Conservation (phyloP, 2,113 vertebrate species). For the Ciconia boyciana region DNA sequence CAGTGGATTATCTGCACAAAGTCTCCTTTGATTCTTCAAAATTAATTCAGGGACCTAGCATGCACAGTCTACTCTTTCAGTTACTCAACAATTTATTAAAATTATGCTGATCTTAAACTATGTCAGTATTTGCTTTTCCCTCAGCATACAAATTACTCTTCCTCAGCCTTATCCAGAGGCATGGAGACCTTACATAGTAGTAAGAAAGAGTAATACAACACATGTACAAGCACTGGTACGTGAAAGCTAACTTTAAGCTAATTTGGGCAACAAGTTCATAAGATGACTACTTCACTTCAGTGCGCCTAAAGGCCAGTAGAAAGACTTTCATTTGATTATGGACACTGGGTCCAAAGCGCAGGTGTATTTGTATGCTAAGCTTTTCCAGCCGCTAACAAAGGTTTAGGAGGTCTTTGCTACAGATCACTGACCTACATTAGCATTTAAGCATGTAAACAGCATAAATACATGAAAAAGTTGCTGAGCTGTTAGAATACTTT, state of each 20-base stretch:
- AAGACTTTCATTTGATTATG: not conserved
- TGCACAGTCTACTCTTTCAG: not conserved
- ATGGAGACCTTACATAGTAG: not conserved
- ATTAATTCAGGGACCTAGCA: not conserved
- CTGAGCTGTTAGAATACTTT: not conserved
- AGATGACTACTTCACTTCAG: not conserved
- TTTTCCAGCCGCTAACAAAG: not conserved
- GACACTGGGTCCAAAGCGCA: not conserved
- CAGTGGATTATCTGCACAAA: not conserved
- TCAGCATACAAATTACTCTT: not conserved
- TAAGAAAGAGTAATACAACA: not conserved
- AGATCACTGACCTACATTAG: not conserved
- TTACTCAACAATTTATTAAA: not conserved
- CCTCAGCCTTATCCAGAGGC: not conserved
- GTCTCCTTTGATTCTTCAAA: not conserved
- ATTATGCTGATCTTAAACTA: not conserved
- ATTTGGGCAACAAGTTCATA: not conserved
- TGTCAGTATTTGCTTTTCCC: not conserved
- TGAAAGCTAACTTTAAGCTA: not conserved
- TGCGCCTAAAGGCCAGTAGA: not conserved
- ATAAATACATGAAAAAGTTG: not conserved
- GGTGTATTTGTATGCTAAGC: not conserved
- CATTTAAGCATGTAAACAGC: not conserved
- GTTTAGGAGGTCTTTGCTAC: not conserved
- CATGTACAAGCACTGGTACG: not conserved